These are phyloP conservation scores for Crenichthys baileyi DNA, from an alignment of 2,797 vertebrate genomes.

Conservation along the genomic window DNA sequence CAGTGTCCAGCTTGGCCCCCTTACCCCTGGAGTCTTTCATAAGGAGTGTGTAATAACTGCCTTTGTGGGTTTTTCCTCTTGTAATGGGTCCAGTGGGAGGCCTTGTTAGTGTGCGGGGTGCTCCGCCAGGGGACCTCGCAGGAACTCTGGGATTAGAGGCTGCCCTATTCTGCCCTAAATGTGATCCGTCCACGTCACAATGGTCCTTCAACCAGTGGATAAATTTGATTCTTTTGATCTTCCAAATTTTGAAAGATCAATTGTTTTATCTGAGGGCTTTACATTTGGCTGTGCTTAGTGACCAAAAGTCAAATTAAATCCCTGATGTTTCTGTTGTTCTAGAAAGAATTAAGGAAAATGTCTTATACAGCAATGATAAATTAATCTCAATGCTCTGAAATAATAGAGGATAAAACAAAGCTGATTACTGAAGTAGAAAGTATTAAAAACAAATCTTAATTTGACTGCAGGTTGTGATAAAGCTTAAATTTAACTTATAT, in stretches of 20 bases:
- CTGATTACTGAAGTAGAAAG: slow-evolving; percentile 5
- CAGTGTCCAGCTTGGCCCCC: slow-evolving; percentile 73
- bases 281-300: slow-evolving; percentile 47
- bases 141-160: slow-evolving; percentile 67
- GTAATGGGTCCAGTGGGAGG: slow-evolving; percentile 73
- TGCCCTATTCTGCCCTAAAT: slow-evolving; percentile 49
- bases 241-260: slow-evolving; percentile 48
- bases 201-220: slow-evolving; percentile 55
- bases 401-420: slow-evolving; percentile 7
- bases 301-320: slow-evolving; percentile 41
- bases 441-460: not conserved
- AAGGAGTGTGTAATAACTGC: slow-evolving; percentile 75
- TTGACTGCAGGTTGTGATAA: not conserved
- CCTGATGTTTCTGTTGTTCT: slow-evolving; percentile 19
- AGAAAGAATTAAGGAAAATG: slow-evolving; percentile 36
- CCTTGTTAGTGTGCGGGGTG: slow-evolving; percentile 69
- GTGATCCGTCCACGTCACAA: slow-evolving; percentile 57
- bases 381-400: slow-evolving; percentile 40
- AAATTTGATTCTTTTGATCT: slow-evolving; percentile 63
- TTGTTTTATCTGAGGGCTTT: slow-evolving; percentile 42
- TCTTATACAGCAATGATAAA: slow-evolving; percentile 39
- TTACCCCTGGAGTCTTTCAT: slow-evolving; percentile 65
- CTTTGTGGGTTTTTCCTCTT: slow-evolving; percentile 77
- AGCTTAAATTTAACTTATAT: not conserved
- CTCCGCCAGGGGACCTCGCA: slow-evolving; percentile 63